Evolutionary conservation across 2,797 vertebrate genomes (phyloP).

Genomic region (Denticeps clupeoides): DNA sequence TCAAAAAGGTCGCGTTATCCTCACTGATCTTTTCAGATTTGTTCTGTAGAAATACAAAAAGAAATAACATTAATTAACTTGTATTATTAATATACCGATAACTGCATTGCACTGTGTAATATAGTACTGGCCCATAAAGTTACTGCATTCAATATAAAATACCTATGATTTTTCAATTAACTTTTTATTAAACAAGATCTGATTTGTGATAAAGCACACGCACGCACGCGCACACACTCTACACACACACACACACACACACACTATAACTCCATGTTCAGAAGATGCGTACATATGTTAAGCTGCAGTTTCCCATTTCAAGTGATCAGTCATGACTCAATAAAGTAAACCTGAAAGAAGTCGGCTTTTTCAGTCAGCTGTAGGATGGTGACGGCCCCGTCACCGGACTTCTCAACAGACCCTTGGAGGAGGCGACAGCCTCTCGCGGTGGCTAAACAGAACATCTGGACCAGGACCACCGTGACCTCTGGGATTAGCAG

Average conservation of each 20-base stretch:
- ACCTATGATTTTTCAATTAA: conserved; percentile 41
- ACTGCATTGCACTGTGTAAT: conserved; percentile 77
- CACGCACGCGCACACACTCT: conserved; percentile 14
- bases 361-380: not conserved
- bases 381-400: no score
- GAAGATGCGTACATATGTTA: not conserved
- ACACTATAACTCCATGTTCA: no score
- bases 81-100: conserved; percentile 63
- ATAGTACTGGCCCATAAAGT: conserved; percentile 72
- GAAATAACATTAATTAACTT: conserved; percentile 58
- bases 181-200: conserved; percentile 35
- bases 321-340: conserved; percentile 1
- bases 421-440: not conserved
- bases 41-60: conserved; percentile 74
- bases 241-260: conserved; percentile 24
- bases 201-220: conserved; percentile 33
- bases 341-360: not conserved
- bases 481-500: conserved; percentile 22
- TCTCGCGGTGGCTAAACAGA: not conserved
- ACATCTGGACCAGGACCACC: not conserved
- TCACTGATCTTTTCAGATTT: conserved; percentile 66
- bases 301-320: not conserved
- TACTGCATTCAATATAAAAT: conserved; percentile 72
- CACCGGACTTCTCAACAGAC: no score
- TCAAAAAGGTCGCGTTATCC: conserved; percentile 66